Percentiles rank a stretch among this genome's conserved stretches.
Conservation (phyloP, 2,797 vertebrate species). For the Parauchenoglanis ngamensis region DNA sequence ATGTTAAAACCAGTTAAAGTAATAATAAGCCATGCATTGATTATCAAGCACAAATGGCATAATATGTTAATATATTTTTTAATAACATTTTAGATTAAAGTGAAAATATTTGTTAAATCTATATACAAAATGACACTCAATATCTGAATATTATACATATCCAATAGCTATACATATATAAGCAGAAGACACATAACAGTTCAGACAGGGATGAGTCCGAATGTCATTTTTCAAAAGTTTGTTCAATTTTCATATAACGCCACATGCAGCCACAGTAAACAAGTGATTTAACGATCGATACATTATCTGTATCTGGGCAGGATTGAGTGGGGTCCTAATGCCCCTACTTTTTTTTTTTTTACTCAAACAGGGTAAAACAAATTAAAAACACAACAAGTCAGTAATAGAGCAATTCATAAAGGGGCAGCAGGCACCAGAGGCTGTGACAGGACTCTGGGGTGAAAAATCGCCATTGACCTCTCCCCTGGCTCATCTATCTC, state of each 20-base stretch:
- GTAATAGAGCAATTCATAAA: constrained; percentile 92
- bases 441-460: constrained; percentile 87
- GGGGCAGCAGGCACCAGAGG: constrained; percentile 84
- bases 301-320: constrained; percentile 71
- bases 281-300: constrained; percentile 78
- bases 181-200: constrained; percentile 62
- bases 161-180: background rate
- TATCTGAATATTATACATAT: background rate
- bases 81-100: background rate
- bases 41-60: background rate
- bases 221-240: constrained; percentile 73
- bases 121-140: background rate
- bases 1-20: background rate
- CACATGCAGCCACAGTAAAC: constrained; percentile 54
- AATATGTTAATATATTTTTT: background rate
- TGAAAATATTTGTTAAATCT: background rate
- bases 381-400: constrained; percentile 85
- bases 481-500: constrained; percentile 98
- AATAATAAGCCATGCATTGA: background rate
- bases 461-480: constrained; percentile 96
- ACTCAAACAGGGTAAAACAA: constrained; percentile 79
- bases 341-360: constrained; percentile 60
- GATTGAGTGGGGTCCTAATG: constrained; percentile 76
- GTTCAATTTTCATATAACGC: constrained; percentile 66
- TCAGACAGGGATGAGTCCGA: constrained; percentile 58